Evolutionary conservation across 2,888 invertebrate genomes (phyloP), one percentile per base, ranked within the genome.

Genomic region (Steinernema scapterisci): DNA sequence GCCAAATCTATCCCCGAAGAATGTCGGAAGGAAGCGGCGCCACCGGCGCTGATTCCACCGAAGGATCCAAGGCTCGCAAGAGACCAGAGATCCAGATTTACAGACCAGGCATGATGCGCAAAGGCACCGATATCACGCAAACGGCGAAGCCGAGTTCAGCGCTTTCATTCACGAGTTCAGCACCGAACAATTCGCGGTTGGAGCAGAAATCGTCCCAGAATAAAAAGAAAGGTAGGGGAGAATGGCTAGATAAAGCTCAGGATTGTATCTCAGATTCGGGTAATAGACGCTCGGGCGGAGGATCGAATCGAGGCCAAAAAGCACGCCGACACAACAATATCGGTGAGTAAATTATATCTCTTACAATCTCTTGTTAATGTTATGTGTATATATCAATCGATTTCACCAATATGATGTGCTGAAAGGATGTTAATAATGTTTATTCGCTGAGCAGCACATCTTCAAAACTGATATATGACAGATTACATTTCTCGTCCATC

Each of bases 31-130:
- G 63, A 63, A 63, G 63, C 38, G 63, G 54, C 13, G 16, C 54
- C 5, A 9, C 38, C 5, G 9, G 38, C 38, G 25, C 63, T 6
- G 63, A 63, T 3, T 54, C 54, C 25, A 27, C 63, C 16, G 63
- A 63, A 27, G 63, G 27, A 7, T 23, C 63, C 1, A 63, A 63
- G 63, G 31, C 16, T 27, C 27, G 63, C 16, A 63, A 63, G 43
- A 38, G 73, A 1, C 75, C 75, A 6, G 70, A 70, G 16, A 54
- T 75, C 21, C 75, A 75, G 21, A 75, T 75, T 51, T 75, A 75
- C 38, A 70, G 75, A 16, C 75, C 75, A 5, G 75, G 75, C 44
- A 75, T 75, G 75, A 73, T 75, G 73, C 73, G 73, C 56, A 56
- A 54, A 70, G 75, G 75, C 27, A 73, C 73, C 27, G 75, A 75